Evolutionary conservation across 2,888 invertebrate species (phyloP).

Genomic region (Hetaerina titia): DNA sequence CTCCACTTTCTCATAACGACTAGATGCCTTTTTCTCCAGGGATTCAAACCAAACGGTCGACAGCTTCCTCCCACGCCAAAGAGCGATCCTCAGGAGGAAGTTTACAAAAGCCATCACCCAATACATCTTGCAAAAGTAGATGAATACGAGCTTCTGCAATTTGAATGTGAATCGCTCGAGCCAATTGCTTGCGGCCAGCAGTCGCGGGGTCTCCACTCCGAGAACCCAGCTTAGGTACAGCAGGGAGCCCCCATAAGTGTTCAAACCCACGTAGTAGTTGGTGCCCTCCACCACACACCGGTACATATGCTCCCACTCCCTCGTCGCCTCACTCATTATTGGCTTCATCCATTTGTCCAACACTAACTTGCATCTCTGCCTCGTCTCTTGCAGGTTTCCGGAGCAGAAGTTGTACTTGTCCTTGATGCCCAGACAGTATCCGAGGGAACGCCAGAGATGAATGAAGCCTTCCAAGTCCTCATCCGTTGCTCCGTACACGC

Average conservation of each 20-base stretch:
- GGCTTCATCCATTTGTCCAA: conserved; percentile 75
- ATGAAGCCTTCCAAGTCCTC: conserved; percentile 79
- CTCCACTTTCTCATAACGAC: neutral
- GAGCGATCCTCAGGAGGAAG: conserved; percentile 67
- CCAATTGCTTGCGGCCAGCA: conserved; percentile 29
- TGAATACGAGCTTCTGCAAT: conserved; percentile 64
- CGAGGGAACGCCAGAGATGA: conserved; percentile 79
- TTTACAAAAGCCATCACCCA: conserved; percentile 68
- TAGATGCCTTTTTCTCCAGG: neutral
- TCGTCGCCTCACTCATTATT: conserved; percentile 73
- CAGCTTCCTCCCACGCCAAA: neutral
- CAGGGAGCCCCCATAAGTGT: conserved; percentile 73
- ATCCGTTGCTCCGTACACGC: conserved; percentile 75
- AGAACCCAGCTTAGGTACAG: conserved; percentile 74
- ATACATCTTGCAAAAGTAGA: conserved; percentile 68
- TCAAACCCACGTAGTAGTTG: conserved; percentile 73
- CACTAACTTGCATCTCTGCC: conserved; percentile 73
- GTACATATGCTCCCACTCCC: conserved; percentile 77
- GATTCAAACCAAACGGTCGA: neutral
- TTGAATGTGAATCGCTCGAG: conserved; percentile 50
- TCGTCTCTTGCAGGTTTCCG: conserved; percentile 75
- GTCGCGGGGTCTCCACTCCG: conserved; percentile 50
- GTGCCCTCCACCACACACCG: conserved; percentile 75
- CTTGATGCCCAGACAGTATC: conserved; percentile 78
- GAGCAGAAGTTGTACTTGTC: conserved; percentile 77